Conservation (phyloP, 2,888 invertebrate species). For the Mactromeris polynyma region DNA sequence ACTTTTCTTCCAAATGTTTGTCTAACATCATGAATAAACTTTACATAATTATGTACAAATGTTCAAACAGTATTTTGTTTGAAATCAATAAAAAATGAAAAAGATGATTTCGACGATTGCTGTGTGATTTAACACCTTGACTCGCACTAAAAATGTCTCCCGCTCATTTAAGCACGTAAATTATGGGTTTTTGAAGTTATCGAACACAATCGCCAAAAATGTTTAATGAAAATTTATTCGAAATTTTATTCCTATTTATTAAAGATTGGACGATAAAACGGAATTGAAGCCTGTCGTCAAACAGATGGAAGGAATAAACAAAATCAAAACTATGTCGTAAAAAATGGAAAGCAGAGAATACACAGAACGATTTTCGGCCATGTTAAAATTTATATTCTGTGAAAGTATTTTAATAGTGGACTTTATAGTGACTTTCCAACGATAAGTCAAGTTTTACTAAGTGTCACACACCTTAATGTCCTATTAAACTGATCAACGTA, state of each 20-base stretch:
- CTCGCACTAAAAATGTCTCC: conserved; percentile 28
- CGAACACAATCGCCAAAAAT: conserved; percentile 3
- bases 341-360: not conserved
- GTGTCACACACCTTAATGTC: not conserved
- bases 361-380: conserved; percentile 15
- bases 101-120: not conserved
- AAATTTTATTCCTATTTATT: conserved; percentile 11
- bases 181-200: not conserved
- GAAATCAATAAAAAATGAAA: conserved; percentile 22
- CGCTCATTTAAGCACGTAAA: conserved; percentile 14
- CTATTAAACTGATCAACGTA: not conserved
- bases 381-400: not conserved
- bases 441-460: conserved; percentile 16
- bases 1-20: not conserved
- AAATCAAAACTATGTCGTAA: not conserved
- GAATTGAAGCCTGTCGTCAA: not conserved
- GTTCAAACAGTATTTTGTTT: conserved; percentile 4
- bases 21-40: not conserved
- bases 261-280: conserved; percentile 25
- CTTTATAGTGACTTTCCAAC: not conserved
- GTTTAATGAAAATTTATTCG: conserved; percentile 27
- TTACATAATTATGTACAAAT: not conserved
- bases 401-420: not conserved
- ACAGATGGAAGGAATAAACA: not conserved
- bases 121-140: not conserved